phyloP scores from a whole-genome alignment of 1,140 invertebrate species.

The Drosophila baimaii region DNA sequence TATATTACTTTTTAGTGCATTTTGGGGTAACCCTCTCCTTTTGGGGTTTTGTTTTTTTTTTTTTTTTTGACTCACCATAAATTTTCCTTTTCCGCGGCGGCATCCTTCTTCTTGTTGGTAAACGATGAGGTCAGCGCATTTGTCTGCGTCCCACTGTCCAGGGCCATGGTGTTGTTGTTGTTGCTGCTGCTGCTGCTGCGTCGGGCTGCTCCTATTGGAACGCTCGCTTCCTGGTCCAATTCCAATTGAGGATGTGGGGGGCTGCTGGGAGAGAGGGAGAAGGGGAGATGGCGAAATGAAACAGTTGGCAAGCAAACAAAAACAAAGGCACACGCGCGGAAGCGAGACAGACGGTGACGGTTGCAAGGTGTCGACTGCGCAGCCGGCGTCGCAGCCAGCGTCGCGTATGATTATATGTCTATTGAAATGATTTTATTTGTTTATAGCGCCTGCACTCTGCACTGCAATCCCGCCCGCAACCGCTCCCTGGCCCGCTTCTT shows the following conservation, averaged over 20 bases:
- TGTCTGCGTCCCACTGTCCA: slow-evolving; percentile 78
- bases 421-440: slow-evolving; percentile 61
- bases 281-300: slow-evolving; percentile 24
- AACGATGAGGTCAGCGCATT: slow-evolving; percentile 84
- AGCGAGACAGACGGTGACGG: slow-evolving; percentile 28
- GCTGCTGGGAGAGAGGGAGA: slow-evolving; percentile 24
- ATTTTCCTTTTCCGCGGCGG: slow-evolving; percentile 77
- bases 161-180: slow-evolving; percentile 60
- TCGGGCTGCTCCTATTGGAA: slow-evolving; percentile 27
- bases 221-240: slow-evolving; percentile 40
- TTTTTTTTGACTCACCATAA: slow-evolving; percentile 71
- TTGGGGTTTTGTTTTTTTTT: not conserved
- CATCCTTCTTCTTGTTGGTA: slow-evolving; percentile 79
- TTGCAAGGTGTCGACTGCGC: slow-evolving; percentile 61
- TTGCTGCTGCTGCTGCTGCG: slow-evolving; percentile 13
- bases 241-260: slow-evolving; percentile 33
- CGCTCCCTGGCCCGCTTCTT: slow-evolving; percentile 14
- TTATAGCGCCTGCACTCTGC: slow-evolving; percentile 30
- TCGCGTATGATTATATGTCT: slow-evolving; percentile 53
- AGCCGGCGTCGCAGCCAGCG: slow-evolving; percentile 25
- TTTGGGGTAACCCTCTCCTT: too few species aligned
- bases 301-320: slow-evolving; percentile 43
- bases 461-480: slow-evolving; percentile 17
- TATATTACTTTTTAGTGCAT: not conserved
- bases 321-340: slow-evolving; percentile 37